phyloP scores from a whole-genome alignment of 2,113 vertebrate genomes.

The Ramphastos sulfuratus region DNA sequence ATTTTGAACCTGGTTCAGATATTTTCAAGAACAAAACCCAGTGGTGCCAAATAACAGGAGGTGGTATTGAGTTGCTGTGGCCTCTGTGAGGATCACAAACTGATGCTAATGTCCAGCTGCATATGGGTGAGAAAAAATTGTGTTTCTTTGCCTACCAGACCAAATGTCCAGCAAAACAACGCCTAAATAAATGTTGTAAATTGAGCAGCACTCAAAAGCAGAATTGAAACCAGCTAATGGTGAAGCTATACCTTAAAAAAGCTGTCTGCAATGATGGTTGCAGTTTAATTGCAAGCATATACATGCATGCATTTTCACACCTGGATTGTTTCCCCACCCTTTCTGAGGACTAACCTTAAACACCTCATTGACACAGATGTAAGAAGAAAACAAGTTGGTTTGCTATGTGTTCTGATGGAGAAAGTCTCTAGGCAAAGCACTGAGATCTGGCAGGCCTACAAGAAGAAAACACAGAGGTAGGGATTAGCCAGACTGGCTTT shows the following conservation, averaged over 20 bases:
- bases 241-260: neutral
- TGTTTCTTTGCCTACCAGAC: neutral
- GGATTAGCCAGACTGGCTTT: neutral
- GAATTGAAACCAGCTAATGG: neutral
- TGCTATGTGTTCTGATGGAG: neutral
- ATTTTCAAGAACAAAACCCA: neutral
- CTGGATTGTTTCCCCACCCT: slow-evolving; percentile 59
- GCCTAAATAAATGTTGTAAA: neutral
- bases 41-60: neutral
- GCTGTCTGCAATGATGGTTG: neutral
- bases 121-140: rapidly evolving
- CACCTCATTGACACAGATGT: slow-evolving; percentile 24
- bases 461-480: neutral
- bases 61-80: neutral
- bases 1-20: neutral
- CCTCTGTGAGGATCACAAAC: neutral
- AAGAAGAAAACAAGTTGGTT: slow-evolving; percentile 31
- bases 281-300: slow-evolving; percentile 46
- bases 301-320: slow-evolving; percentile 56
- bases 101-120: neutral
- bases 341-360: slow-evolving; percentile 38
- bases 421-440: slow-evolving; percentile 36
- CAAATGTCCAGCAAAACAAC: neutral
- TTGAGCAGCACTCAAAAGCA: neutral
- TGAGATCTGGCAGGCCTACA: slow-evolving; percentile 21